These are phyloP conservation scores for Musca vetustissima DNA, from an alignment of 1,140 invertebrate genomes.

Conservation along the genomic window DNA sequence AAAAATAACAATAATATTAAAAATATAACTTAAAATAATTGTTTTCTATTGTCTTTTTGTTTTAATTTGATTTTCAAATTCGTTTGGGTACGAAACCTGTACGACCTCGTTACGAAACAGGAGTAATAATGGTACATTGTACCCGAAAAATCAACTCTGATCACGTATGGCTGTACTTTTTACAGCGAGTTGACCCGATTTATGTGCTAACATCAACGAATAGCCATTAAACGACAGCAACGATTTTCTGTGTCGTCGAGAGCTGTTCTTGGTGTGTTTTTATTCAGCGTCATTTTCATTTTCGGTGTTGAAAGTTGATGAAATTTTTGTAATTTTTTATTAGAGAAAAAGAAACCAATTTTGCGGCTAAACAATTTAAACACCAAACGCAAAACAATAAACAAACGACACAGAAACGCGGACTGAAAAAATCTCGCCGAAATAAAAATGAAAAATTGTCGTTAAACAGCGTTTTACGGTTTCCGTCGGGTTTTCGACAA, in stretches of 20 bases:
- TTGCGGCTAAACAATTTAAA: conserved; percentile 16
- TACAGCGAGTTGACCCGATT: conserved; percentile 14
- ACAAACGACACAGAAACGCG: background rate
- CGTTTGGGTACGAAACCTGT: background rate
- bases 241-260: conserved; percentile 6
- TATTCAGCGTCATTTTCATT: conserved; percentile 23
- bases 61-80: too few species aligned
- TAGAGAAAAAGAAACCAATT: conserved; percentile 5
- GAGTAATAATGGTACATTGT: background rate
- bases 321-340: conserved; percentile 24
- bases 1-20: background rate
- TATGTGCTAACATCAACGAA: background rate
- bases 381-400: background rate
- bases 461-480: conserved; percentile 1
- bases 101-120: background rate
- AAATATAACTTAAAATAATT: too few species aligned
- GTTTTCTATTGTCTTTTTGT: too few species aligned
- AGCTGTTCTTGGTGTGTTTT: conserved; percentile 5
- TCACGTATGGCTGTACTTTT: background rate
- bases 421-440: background rate
- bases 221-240: background rate
- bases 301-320: conserved; percentile 24
- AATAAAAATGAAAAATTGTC: background rate
- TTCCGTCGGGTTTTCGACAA: background rate
- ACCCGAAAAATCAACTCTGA: background rate